Percentiles rank a stretch among this genome's conserved stretches.
Conservation (phyloP, 1,140 invertebrate genomes). For the Drosophila punjabiensis region DNA sequence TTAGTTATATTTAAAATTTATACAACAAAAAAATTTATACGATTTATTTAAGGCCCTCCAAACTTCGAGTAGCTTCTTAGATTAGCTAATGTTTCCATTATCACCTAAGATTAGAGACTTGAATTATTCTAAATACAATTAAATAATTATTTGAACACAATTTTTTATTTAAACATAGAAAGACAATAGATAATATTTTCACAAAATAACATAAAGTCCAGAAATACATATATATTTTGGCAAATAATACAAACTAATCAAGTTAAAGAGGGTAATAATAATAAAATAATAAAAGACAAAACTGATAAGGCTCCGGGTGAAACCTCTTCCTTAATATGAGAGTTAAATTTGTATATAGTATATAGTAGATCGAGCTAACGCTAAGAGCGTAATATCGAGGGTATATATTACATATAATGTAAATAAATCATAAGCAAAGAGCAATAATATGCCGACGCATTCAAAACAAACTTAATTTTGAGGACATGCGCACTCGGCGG, state of each 20-base stretch:
- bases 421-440: not conserved
- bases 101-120: too few relatives aligned
- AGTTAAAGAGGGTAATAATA: not conserved
- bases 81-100: too few relatives aligned
- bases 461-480: not conserved
- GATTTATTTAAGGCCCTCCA: too few relatives aligned
- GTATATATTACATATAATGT: not conserved
- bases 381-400: not conserved
- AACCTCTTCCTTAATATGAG: not conserved
- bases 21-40: too few relatives aligned
- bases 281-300: not conserved
- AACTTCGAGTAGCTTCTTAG: too few relatives aligned
- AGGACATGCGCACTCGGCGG: not conserved
- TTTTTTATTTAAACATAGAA: too few relatives aligned
- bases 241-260: not conserved
- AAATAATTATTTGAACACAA: too few relatives aligned
- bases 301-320: not conserved
- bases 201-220: too few relatives aligned
- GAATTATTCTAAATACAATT: too few relatives aligned
- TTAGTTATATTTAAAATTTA: too few relatives aligned
- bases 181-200: too few relatives aligned
- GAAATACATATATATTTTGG: too few relatives aligned
- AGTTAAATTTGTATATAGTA: not conserved
- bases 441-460: not conserved
- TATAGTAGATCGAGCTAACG: not conserved